phyloP scores from a whole-genome alignment of 2,888 invertebrate species.

The Drosophila neonasuta region DNA sequence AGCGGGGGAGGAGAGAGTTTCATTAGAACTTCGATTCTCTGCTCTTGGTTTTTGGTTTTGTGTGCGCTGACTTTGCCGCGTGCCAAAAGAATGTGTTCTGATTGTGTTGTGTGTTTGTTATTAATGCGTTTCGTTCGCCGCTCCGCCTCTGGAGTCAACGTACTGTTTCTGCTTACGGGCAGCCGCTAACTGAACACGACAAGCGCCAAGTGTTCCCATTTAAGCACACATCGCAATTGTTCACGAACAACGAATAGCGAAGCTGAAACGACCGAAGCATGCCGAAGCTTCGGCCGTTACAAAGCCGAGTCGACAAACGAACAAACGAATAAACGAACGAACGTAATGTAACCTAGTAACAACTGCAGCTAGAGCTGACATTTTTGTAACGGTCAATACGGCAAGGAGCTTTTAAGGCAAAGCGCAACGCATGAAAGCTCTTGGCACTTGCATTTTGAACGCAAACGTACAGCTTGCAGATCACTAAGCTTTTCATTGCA shows the following conservation, averaged over 20 bases:
- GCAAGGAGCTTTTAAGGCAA: not conserved
- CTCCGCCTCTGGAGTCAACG: slow-evolving; percentile 40
- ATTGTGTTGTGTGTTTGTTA: not conserved
- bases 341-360: not conserved
- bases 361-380: not conserved
- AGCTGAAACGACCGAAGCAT: not conserved
- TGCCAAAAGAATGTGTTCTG: not conserved
- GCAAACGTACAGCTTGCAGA: not conserved
- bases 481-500: not conserved
- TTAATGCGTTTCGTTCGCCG: too few relatives aligned
- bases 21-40: slow-evolving; percentile 4
- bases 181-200: slow-evolving; percentile 51
- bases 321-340: not conserved
- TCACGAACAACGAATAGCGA: not conserved
- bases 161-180: slow-evolving; percentile 51
- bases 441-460: not conserved
- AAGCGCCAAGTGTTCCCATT: slow-evolving; percentile 17
- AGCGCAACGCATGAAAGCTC: not conserved
- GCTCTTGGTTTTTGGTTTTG: not conserved
- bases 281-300: slow-evolving; percentile 23
- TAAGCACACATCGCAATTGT: slow-evolving; percentile 8
- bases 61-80: not conserved
- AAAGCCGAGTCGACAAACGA: not conserved
- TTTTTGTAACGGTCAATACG: slow-evolving; percentile 7
- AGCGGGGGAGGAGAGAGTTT: slow-evolving; percentile 1